phyloP scores from a whole-genome alignment of 2,797 vertebrate species.

The Poecilia picta region DNA sequence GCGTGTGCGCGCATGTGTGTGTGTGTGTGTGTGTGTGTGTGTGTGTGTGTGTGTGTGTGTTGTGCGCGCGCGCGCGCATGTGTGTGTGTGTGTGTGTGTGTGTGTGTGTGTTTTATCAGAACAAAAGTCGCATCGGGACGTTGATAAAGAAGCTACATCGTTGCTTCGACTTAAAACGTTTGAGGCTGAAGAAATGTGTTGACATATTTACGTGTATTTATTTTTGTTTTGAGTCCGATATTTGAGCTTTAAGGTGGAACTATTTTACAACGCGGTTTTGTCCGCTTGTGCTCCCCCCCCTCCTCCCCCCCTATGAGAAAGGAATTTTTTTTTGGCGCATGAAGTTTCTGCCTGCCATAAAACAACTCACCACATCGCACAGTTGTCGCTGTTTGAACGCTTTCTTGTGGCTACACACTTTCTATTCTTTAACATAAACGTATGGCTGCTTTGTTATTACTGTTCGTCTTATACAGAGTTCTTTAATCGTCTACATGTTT shows the following conservation, averaged over 20 bases:
- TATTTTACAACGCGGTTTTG: constrained; percentile 42
- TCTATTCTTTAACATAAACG: background rate
- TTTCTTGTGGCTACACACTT: background rate
- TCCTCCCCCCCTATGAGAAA: constrained; percentile 72
- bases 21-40: no score
- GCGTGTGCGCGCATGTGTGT: no score
- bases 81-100: no score
- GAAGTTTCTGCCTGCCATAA: constrained; percentile 54
- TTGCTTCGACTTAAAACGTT: background rate
- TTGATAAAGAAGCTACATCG: background rate
- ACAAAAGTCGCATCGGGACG: constrained; percentile 2
- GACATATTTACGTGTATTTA: background rate
- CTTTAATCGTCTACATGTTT: constrained; percentile 8
- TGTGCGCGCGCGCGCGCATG: no score
- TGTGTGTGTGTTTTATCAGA: background rate
- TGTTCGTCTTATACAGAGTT: background rate
- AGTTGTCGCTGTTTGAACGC: constrained; percentile 66
- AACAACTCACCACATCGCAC: constrained; percentile 56
- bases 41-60: no score
- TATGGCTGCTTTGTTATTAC: background rate
- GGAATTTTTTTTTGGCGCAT: constrained; percentile 70
- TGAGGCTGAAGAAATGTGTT: background rate
- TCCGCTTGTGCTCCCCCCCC: constrained; percentile 66
- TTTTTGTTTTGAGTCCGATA: background rate
- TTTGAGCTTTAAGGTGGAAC: background rate